Conservation (phyloP, 2,888 invertebrate genomes). For the Eugnorisma glareosa region DNA sequence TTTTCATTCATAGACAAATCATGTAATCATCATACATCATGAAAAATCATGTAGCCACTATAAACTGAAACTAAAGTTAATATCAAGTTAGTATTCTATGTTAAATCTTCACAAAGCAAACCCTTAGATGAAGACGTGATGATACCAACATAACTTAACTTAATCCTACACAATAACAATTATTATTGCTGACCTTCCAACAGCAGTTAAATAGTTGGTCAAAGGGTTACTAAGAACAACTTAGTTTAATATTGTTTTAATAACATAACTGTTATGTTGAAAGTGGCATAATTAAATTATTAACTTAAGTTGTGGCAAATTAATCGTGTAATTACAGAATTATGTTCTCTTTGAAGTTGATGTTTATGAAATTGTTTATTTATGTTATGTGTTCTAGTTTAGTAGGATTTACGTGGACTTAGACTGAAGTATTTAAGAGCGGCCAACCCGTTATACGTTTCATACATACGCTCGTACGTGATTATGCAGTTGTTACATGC, state of each 20-base stretch:
- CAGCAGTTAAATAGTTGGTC: slow-evolving; percentile 32
- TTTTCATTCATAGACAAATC: no score
- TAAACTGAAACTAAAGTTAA: no score
- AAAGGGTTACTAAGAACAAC: slow-evolving; percentile 35
- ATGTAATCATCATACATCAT: no score
- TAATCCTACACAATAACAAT: slow-evolving; percentile 17
- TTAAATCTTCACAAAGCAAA: slow-evolving; percentile 3
- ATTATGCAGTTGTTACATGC: no score
- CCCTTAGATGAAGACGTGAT: slow-evolving; percentile 10
- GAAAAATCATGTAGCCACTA: no score
- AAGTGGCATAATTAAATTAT: slow-evolving; percentile 30
- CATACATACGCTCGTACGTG: no score
- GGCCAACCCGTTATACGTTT: no score
- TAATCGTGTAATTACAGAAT: slow-evolving; percentile 26
- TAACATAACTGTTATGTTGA: slow-evolving; percentile 32
- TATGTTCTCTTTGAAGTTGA: slow-evolving; percentile 29
- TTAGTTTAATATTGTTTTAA: slow-evolving; percentile 47
- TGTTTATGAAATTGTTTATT: slow-evolving; percentile 34
- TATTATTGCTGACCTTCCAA: slow-evolving; percentile 26
- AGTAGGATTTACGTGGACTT: not conserved
- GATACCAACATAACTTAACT: slow-evolving; percentile 4
- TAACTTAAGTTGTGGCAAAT: slow-evolving; percentile 20
- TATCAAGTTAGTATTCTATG: not conserved
- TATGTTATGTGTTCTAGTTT: slow-evolving; percentile 9
- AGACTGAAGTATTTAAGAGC: not conserved